These are phyloP conservation scores for Eudyptes chrysolophus DNA, from an alignment of 2,113 vertebrate species.

Conservation along the genomic window DNA sequence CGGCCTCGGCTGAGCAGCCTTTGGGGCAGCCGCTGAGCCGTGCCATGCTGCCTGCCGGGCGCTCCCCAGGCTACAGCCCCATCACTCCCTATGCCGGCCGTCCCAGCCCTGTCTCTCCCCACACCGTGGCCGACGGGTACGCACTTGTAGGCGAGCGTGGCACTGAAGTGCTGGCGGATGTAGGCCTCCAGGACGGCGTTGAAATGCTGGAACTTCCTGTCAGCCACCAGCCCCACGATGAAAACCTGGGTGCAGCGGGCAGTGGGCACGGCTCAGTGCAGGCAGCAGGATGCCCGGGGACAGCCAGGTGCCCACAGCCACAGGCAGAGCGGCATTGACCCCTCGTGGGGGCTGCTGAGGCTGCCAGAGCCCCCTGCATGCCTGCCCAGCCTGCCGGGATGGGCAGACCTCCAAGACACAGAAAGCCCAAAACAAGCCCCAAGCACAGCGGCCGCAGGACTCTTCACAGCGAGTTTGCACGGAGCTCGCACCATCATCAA, in stretches of 20 bases:
- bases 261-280: accelerated
- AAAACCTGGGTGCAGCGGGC: conserved; percentile 34
- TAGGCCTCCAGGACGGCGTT: conserved; percentile 64
- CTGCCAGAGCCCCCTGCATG: background rate
- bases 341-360: background rate
- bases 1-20: background rate
- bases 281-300: background rate
- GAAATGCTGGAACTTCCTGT: conserved; percentile 69
- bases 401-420: accelerated
- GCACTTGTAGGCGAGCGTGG: conserved; percentile 61
- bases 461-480: background rate
- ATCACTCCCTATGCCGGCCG: background rate
- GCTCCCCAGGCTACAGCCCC: accelerated
- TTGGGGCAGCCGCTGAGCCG: accelerated
- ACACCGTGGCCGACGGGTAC: accelerated
- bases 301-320: background rate
- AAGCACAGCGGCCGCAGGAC: background rate
- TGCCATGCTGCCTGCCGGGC: accelerated
- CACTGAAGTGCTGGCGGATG: conserved; percentile 67
- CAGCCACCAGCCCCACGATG: conserved; percentile 54
- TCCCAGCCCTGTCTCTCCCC: accelerated
- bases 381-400: accelerated
- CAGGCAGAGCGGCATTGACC: accelerated
- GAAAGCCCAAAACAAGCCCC: background rate
- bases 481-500: background rate